Evolutionary conservation across 2,113 vertebrate species (phyloP).

Genomic region (Orcinus orca): DNA sequence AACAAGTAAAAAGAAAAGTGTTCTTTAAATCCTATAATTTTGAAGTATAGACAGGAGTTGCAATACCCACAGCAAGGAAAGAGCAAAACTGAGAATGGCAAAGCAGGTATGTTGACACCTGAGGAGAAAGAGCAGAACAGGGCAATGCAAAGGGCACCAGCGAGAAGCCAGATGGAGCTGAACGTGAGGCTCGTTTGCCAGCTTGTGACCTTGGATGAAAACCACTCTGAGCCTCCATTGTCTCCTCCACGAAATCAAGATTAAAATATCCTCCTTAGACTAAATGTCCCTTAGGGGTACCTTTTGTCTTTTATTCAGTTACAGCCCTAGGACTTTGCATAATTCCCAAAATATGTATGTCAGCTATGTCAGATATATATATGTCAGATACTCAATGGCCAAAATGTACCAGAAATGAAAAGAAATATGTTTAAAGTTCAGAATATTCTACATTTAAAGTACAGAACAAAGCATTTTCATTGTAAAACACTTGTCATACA

Average conservation of each 20-base stretch:
- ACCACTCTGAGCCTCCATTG: neutral
- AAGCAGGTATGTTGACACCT: neutral
- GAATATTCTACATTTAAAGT: neutral
- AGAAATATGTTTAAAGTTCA: neutral
- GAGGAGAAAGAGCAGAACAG: neutral
- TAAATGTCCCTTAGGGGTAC: neutral
- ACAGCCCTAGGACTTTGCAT: neutral
- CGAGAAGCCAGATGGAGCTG: fast-evolving
- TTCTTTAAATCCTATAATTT: neutral
- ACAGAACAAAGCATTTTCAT: neutral
- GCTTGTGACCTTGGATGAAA: neutral
- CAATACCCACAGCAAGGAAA: neutral
- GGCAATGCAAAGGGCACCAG: neutral
- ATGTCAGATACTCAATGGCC: neutral
- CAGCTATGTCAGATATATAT: neutral
- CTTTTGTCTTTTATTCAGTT: neutral
- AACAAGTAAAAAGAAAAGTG: neutral
- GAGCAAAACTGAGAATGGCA: neutral
- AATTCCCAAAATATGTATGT: neutral
- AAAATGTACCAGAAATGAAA: neutral
- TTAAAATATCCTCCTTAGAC: neutral
- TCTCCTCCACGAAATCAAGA: neutral
- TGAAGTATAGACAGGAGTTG: neutral
- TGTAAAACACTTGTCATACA: neutral
- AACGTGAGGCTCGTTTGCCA: neutral